Evolutionary conservation across 2,113 vertebrate genomes (phyloP).

Genomic region (Strigops habroptila): DNA sequence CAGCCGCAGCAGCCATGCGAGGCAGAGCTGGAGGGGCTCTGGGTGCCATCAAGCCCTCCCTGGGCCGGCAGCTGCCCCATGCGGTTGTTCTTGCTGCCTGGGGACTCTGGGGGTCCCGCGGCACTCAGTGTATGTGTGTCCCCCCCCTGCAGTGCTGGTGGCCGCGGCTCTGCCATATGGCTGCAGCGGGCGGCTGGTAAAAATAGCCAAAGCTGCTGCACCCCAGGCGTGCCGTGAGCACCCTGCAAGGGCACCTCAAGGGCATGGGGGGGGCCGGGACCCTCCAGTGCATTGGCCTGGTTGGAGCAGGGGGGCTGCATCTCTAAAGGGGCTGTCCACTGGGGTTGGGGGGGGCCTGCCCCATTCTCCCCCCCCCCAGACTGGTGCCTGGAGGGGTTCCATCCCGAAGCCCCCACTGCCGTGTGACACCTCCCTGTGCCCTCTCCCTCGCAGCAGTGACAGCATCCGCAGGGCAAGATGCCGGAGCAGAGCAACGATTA

Average conservation of each 20-base stretch:
- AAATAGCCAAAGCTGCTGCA: not conserved
- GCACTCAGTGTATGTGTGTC: too few species aligned
- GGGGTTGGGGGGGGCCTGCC: rapidly evolving
- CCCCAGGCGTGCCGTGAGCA: not conserved
- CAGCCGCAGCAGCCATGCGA: rapidly evolving
- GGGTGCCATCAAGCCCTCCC: rapidly evolving
- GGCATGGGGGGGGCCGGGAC: not conserved
- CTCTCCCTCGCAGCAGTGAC: constrained; percentile 7
- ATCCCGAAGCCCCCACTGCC: rapidly evolving
- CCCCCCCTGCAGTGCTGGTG: not conserved
- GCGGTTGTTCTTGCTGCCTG: not conserved
- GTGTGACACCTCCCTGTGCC: not conserved
- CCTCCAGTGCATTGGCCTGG: not conserved
- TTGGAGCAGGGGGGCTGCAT: rapidly evolving
- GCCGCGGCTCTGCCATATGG: not conserved
- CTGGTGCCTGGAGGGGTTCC: rapidly evolving
- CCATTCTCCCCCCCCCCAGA: rapidly evolving
- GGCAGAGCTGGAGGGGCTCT: not conserved
- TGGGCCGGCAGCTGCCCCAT: rapidly evolving
- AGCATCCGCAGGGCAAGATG: constrained; percentile 74
- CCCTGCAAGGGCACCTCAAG: not conserved
- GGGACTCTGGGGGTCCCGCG: not conserved
- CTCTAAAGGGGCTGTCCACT: rapidly evolving
- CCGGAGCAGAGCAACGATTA: constrained; percentile 97
- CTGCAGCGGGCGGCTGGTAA: not conserved